Evolutionary conservation across 2,113 vertebrate species (phyloP).

Genomic region (Perca fluviatilis): DNA sequence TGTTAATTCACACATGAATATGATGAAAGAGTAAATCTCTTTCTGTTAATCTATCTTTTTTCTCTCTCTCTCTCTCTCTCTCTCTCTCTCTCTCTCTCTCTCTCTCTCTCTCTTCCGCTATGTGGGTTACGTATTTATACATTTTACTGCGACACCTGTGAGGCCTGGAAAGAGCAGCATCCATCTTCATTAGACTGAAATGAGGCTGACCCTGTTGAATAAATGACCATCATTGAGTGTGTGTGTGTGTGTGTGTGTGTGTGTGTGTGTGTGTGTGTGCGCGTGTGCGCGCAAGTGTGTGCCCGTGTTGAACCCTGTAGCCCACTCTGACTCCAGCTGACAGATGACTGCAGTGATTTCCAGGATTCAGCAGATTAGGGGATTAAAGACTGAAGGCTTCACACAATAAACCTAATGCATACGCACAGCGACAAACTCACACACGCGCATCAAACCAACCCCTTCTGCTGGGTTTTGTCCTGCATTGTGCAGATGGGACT

Average conservation of each 20-base stretch:
- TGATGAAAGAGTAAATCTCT: slow-evolving; percentile 19
- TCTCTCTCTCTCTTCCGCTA: slow-evolving; percentile 41
- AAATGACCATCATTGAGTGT: slow-evolving; percentile 71
- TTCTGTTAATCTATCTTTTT: slow-evolving; percentile 26
- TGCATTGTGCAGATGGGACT: slow-evolving; percentile 14
- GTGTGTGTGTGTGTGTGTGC: slow-evolving; percentile 20
- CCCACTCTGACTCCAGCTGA: slow-evolving; percentile 70
- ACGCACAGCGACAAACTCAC: background rate
- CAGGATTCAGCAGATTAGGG: slow-evolving; percentile 85
- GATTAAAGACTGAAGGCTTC: slow-evolving; percentile 82
- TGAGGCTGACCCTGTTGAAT: slow-evolving; percentile 77
- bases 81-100: slow-evolving; percentile 29
- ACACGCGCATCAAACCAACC: slow-evolving; percentile 32
- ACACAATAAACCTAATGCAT: slow-evolving; percentile 82
- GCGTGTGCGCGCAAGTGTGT: slow-evolving; percentile 5
- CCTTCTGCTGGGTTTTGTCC: slow-evolving; percentile 16
- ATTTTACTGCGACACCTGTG: slow-evolving; percentile 77
- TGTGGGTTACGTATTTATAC: slow-evolving; percentile 79
- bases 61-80: slow-evolving; percentile 6
- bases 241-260: slow-evolving; percentile 9
- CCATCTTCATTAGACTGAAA: slow-evolving; percentile 82
- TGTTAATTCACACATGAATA: slow-evolving; percentile 32
- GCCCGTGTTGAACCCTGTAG: slow-evolving; percentile 59
- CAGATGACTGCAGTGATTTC: slow-evolving; percentile 85
- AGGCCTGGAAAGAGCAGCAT: slow-evolving; percentile 70